Percentiles rank a stretch among this genome's conserved stretches.
Evolutionary conservation across 2,888 invertebrate species (phyloP).

Genomic region (Listrodromus nycthemerus): DNA sequence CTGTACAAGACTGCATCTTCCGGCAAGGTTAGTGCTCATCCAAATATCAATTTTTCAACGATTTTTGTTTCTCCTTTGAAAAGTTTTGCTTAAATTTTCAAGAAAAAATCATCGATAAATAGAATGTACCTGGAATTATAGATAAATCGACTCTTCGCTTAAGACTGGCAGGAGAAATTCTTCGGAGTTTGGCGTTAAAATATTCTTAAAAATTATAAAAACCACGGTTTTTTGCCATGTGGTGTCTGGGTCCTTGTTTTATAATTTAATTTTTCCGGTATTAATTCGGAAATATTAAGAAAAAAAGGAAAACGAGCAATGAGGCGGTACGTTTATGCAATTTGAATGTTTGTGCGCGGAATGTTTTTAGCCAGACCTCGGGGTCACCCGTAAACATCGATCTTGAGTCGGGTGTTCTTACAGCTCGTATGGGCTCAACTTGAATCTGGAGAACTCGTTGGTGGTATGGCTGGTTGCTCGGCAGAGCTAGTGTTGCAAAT

Average conservation of each 20-base stretch:
- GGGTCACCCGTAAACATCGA: slow-evolving; percentile 56
- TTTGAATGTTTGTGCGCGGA: slow-evolving; percentile 1
- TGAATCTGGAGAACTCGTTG: slow-evolving; percentile 46
- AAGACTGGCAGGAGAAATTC: too few species aligned
- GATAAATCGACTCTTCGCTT: too few species aligned
- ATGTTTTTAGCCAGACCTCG: slow-evolving; percentile 25
- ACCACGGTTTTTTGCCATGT: too few species aligned
- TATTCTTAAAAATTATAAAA: too few species aligned
- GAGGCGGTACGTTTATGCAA: slow-evolving; percentile 25
- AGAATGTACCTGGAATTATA: too few species aligned
- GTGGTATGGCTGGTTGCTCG: slow-evolving; percentile 30
- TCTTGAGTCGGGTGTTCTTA: slow-evolving; percentile 48
- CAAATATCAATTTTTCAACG: not conserved
- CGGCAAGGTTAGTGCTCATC: slow-evolving; percentile 88
- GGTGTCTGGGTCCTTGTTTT: too few species aligned
- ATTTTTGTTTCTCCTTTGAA: too few species aligned
- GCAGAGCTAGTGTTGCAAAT: not conserved
- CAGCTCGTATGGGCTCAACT: slow-evolving; percentile 20
- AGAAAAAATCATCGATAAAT: too few species aligned
- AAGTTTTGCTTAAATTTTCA: too few species aligned
- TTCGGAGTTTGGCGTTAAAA: too few species aligned
- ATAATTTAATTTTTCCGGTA: too few species aligned
- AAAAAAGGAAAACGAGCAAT: not conserved
- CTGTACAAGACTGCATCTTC: slow-evolving; percentile 92
- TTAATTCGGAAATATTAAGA: not conserved